Base-by-base conservation (phyloP, 2,888 invertebrate species). In the Agrotis puta region DNA sequence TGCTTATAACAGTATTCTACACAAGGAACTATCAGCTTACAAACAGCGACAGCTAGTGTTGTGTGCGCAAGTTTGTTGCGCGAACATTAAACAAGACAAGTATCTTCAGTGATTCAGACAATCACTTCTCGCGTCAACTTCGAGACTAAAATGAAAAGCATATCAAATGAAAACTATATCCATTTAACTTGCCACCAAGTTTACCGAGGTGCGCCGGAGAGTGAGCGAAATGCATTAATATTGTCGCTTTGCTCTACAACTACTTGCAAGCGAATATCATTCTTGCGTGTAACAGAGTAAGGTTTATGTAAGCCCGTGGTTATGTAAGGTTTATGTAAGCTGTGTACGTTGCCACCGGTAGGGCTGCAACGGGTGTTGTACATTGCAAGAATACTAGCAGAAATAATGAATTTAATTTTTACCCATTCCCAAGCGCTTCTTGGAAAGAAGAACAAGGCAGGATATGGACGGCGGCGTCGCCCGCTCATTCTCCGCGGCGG, bases 111-210 rank as follows among this genome's bases (percentile, higher is more conserved):
- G 57, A 64, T 70, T 82, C 74, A 74, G 50, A 74, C 65, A 70
- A 81, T 82, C 70, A 79, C 53, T 82, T 58, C 50, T 70, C 62
- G 43, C 51, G 48, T 39, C 39, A 69, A 82, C 79, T 81, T 79
- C 64, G 65, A 71, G 66, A 73, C 61, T 70, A 11, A 65, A 68
- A 62, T 79, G 78, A 76, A 79, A 79, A 83, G 62, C 69, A 70
- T 76, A 79, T 84, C 77, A 66, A 87, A 83, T 80, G 69, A 74
- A 83, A 85, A 74, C 82, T 83, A 82, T 79, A 84, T 78, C 79
- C 85, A 87, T 87, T 87, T 85, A 87, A 87, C 76, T 86, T 86
- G 74, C 73, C 73, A 47, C 67, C 51, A 73, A 76, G 69, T 75
- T 74, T 54, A 48, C 22, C 54, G 73, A 70, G 76, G 76, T 75